Percentiles rank a stretch among this genome's conserved stretches.
These are phyloP conservation scores for Sinocyclocheilus anshuiensis DNA, from an alignment of 2,113 vertebrate genomes.

Conservation along the genomic window DNA sequence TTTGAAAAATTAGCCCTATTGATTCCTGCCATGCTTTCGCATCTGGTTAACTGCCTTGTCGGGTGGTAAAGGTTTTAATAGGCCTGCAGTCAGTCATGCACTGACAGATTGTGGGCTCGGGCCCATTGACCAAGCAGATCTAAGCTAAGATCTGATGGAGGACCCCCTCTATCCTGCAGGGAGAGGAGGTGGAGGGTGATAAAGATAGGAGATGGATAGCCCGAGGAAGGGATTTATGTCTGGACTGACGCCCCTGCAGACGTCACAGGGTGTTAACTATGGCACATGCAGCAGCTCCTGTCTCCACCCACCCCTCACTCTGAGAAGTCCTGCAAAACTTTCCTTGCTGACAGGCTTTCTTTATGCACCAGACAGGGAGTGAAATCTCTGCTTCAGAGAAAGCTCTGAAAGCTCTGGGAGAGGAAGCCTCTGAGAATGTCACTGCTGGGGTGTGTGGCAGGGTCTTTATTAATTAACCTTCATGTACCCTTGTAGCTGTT, in stretches of 20 bases:
- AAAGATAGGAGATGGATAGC: conserved; percentile 34
- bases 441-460: conserved; percentile 21
- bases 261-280: conserved; percentile 49
- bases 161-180: conserved; percentile 19
- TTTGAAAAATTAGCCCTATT: conserved; percentile 45
- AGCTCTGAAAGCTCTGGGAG: background rate
- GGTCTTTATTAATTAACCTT: conserved; percentile 49
- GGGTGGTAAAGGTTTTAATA: conserved; percentile 57
- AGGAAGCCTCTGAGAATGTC: background rate
- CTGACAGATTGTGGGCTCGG: conserved; percentile 48
- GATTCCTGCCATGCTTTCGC: conserved; percentile 52
- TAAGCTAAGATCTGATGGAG: conserved; percentile 13
- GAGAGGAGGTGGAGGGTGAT: conserved; percentile 40
- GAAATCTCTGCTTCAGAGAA: conserved; percentile 8
- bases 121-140: conserved; percentile 34
- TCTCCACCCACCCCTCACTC: conserved; percentile 69
- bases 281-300: conserved; percentile 61
- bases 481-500: conserved; percentile 26
- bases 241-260: conserved; percentile 42
- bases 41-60: conserved; percentile 57
- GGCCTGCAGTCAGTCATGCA: conserved; percentile 44
- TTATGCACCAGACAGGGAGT: conserved; percentile 22
- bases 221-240: conserved; percentile 52
- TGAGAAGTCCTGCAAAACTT: conserved; percentile 50
- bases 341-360: conserved; percentile 13